These are phyloP conservation scores for Drosophila azteca DNA, from an alignment of 1,140 invertebrate genomes.

Conservation along the genomic window DNA sequence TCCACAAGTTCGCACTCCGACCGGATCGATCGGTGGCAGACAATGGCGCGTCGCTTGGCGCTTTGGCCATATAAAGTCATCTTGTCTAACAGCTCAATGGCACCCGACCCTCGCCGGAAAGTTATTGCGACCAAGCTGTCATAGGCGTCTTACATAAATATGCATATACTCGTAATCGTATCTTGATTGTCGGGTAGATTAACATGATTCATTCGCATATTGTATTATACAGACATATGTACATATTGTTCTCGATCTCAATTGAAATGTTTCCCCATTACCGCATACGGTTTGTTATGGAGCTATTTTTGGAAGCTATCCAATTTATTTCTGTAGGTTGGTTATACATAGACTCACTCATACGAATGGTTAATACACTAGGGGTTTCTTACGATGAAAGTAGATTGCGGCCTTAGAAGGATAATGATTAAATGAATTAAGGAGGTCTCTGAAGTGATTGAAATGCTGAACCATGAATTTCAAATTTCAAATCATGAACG, in stretches of 20 bases:
- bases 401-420: slow-evolving; percentile 27
- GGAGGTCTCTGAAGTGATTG: too few species aligned
- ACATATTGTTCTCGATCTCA: slow-evolving; percentile 20
- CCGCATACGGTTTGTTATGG: background rate
- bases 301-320: slow-evolving; percentile 28
- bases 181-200: slow-evolving; percentile 48
- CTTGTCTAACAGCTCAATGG: slow-evolving; percentile 48
- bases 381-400: slow-evolving; percentile 5
- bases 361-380: slow-evolving; percentile 22
- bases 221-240: too few species aligned
- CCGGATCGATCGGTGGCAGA: slow-evolving; percentile 45
- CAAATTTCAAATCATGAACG: too few species aligned
- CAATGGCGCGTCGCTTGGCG: slow-evolving; percentile 56
- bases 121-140: slow-evolving; percentile 42
- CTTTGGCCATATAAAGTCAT: slow-evolving; percentile 68
- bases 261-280: slow-evolving; percentile 27
- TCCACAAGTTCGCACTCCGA: slow-evolving; percentile 52
- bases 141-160: slow-evolving; percentile 39
- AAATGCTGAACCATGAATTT: too few species aligned
- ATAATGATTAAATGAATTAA: too few species aligned
- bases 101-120: slow-evolving; percentile 16
- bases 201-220: slow-evolving; percentile 42
- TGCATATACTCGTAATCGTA: slow-evolving; percentile 10
- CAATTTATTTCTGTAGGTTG: slow-evolving; percentile 30
- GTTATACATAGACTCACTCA: background rate